Conservation (phyloP, 2,888 invertebrate species). For the Sturmia bella region DNA sequence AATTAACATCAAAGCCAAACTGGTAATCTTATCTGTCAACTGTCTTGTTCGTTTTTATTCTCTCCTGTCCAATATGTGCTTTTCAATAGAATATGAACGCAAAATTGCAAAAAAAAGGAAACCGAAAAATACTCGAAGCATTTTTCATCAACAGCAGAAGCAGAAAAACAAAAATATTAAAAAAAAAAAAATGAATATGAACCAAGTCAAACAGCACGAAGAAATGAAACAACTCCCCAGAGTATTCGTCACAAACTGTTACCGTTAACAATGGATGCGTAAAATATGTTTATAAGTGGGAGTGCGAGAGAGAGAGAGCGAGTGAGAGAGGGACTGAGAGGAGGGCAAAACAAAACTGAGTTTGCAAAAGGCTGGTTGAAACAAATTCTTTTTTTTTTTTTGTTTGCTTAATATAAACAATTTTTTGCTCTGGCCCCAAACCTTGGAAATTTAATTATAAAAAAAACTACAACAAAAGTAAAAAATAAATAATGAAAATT, state of each 20-base stretch:
- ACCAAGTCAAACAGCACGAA: constrained; percentile 48
- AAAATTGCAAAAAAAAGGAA: constrained; percentile 11
- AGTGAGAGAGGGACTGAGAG: constrained; percentile 1
- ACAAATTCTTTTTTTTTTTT: no score
- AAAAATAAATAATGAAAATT: not conserved
- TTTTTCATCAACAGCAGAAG: constrained; percentile 49
- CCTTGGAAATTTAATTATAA: constrained; percentile 42
- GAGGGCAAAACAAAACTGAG: constrained; percentile 10
- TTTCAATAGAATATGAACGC: constrained; percentile 20
- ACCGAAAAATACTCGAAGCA: constrained; percentile 33
- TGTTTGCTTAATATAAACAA: not conserved
- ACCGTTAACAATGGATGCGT: constrained; percentile 55
- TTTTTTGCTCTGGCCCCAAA: constrained; percentile 24
- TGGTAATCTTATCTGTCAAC: constrained; percentile 67
- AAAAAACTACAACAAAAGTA: not conserved
- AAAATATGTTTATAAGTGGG: constrained; percentile 25
- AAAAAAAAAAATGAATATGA: constrained; percentile 14
- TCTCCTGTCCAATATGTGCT: constrained; percentile 31
- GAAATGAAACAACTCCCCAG: constrained; percentile 47
- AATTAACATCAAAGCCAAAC: constrained; percentile 65
- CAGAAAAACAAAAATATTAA: not conserved
- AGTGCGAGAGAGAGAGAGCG: not conserved
- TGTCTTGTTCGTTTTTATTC: constrained; percentile 59
- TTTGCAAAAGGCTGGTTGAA: not conserved
- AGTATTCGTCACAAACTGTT: constrained; percentile 32